Conservation (phyloP, 1,140 invertebrate species). For the Adoxophyes honmai region DNA sequence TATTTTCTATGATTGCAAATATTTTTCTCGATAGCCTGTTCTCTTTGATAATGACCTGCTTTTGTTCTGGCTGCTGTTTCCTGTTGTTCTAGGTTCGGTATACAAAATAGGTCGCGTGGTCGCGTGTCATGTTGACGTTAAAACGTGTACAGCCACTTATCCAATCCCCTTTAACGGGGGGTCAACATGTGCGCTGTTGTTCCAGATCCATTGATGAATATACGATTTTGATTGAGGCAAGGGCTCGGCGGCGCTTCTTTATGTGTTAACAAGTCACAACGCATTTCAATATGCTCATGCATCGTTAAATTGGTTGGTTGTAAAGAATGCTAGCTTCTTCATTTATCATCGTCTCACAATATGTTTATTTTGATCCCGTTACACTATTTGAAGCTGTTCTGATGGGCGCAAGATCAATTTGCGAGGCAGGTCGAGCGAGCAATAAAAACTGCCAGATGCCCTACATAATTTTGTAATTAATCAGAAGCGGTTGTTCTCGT, state of each 20-base stretch:
- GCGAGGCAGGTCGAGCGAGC: slow-evolving; percentile 21
- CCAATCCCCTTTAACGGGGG: slow-evolving; percentile 12
- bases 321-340: background rate
- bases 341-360: background rate
- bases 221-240: slow-evolving; percentile 10
- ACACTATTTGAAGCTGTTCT: background rate
- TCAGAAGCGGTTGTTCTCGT: slow-evolving; percentile 26
- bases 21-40: background rate
- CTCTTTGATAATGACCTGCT: background rate
- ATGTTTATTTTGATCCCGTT: background rate
- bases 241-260: background rate
- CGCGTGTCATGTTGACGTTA: background rate
- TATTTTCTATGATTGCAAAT: background rate
- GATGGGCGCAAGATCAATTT: slow-evolving; percentile 17
- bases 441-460: slow-evolving; percentile 26
- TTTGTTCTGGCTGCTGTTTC: background rate
- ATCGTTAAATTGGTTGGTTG: background rate
- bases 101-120: background rate
- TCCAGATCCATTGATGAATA: slow-evolving; percentile 3
- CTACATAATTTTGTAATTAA: slow-evolving; percentile 40
- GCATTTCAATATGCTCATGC: background rate
- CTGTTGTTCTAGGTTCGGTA: slow-evolving; percentile 11
- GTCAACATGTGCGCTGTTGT: slow-evolving; percentile 14
- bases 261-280: background rate
- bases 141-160: slow-evolving; percentile 15